phyloP scores from a whole-genome alignment of 2,888 invertebrate species.

The Eupelmus urozonus region DNA sequence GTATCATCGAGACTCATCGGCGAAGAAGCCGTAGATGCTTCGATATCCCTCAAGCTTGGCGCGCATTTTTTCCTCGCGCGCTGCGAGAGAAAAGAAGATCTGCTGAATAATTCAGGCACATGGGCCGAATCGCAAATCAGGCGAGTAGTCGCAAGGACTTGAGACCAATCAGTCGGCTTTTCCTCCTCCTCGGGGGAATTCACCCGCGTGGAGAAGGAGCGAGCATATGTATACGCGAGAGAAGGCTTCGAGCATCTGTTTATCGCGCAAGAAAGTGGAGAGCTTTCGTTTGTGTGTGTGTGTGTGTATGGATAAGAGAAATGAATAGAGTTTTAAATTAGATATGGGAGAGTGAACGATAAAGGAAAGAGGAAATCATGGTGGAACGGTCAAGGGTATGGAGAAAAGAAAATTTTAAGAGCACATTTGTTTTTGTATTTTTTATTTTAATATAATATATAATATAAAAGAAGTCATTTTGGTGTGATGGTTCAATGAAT shows the following conservation, averaged over 20 bases:
- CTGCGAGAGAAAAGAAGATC: conserved; percentile 25
- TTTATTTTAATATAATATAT: no score
- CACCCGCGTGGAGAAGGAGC: neutral
- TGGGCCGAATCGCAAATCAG: conserved; percentile 50
- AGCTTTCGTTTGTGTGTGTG: neutral
- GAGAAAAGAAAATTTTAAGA: no score
- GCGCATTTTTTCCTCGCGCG: neutral
- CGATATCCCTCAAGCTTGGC: conserved; percentile 6
- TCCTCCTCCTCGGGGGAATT: conserved; percentile 4
- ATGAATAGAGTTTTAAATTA: no score
- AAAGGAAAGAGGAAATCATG: no score
- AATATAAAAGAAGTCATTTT: no score
- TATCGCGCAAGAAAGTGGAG: conserved; percentile 6
- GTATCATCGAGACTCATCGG: no score
- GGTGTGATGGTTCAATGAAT: no score
- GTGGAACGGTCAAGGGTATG: no score
- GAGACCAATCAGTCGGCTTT: conserved; percentile 41
- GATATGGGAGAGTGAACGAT: neutral
- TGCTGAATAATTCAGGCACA: conserved; percentile 52
- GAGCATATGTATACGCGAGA: neutral
- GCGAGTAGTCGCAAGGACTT: conserved; percentile 18
- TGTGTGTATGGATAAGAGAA: no score
- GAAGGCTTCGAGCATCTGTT: conserved; percentile 28
- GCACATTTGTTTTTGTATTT: no score
- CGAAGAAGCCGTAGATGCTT: no score